A percentile compares a stretch with the other conserved stretches of the same genome.
Evolutionary conservation across 2,888 invertebrate genomes (phyloP).

Genomic region (Lasioglossum marginatum): DNA sequence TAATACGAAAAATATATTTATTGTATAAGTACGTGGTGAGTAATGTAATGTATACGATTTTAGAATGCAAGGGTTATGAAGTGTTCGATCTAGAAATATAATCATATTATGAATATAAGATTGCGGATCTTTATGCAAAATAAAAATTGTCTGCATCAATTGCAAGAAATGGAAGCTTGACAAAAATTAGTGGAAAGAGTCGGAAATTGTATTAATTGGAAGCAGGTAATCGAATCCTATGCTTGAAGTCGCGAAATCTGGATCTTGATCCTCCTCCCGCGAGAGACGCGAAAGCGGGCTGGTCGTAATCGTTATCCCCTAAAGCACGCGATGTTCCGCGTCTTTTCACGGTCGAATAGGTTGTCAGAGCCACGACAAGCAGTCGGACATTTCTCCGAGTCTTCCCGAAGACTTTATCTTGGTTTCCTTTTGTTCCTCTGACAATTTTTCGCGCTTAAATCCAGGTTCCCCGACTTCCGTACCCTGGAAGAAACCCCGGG

Average conservation of each 20-base stretch:
- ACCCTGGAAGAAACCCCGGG: not conserved
- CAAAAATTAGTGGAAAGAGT: not conserved
- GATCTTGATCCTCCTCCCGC: not conserved
- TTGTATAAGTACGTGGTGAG: too few species aligned
- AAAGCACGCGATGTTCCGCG: conserved; percentile 25
- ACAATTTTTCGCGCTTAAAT: conserved; percentile 18
- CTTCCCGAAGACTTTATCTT: not conserved
- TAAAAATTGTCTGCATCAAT: too few species aligned
- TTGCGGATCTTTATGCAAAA: too few species aligned
- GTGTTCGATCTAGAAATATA: too few species aligned
- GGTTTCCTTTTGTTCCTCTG: conserved; percentile 9
- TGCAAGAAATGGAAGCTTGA: too few species aligned
- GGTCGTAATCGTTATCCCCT: conserved; percentile 25
- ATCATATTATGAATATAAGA: too few species aligned
- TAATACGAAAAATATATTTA: too few species aligned
- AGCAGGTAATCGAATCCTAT: not conserved
- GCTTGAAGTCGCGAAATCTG: not conserved
- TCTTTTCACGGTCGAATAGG: conserved; percentile 14
- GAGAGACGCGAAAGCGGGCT: not conserved
- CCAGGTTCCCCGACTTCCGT: not conserved
- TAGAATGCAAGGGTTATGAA: too few species aligned
- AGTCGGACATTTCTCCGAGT: not conserved
- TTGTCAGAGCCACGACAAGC: conserved; percentile 14
- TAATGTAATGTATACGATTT: too few species aligned
- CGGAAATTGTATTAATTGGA: not conserved